Conservation (phyloP, 2,888 invertebrate species). For the Tetragonula carbonaria region DNA sequence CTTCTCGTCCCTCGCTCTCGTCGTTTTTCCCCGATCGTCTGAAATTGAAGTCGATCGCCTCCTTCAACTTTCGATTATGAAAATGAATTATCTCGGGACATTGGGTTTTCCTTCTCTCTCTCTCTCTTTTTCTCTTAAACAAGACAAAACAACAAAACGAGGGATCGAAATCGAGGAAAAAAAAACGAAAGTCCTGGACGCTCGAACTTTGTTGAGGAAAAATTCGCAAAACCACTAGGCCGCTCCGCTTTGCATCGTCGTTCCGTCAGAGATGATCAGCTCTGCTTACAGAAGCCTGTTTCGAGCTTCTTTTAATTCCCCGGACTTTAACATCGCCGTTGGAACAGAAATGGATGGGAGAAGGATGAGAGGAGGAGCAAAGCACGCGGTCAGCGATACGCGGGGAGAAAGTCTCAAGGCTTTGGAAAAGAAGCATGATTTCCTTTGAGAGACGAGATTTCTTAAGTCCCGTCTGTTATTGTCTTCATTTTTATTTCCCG, state of each 20-base stretch:
- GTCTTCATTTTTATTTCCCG: constrained; percentile 55
- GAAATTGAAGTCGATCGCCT: background rate
- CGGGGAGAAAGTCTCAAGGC: background rate
- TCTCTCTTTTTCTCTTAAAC: too few relatives aligned
- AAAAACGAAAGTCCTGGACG: too few relatives aligned
- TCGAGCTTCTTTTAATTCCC: constrained; percentile 3
- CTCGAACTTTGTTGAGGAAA: background rate
- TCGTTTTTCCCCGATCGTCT: background rate
- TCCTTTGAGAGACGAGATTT: constrained; percentile 66
- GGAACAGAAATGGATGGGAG: too few relatives aligned
- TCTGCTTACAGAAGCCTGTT: background rate
- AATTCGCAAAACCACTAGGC: background rate
- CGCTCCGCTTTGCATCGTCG: background rate
- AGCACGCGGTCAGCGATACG: constrained; percentile 38
- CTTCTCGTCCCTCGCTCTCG: background rate
- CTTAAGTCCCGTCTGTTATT: constrained; percentile 58
- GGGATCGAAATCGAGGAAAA: too few relatives aligned
- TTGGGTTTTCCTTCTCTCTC: too few relatives aligned
- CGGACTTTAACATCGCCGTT: background rate
- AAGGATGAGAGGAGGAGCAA: background rate
- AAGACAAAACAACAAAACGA: too few relatives aligned
- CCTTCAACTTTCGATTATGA: background rate
- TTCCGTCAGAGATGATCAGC: background rate
- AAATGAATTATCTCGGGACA: too few relatives aligned
- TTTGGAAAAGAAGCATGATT: constrained; percentile 46